phyloP scores from a whole-genome alignment of 2,888 invertebrate species.

The Conus canariensis region DNA sequence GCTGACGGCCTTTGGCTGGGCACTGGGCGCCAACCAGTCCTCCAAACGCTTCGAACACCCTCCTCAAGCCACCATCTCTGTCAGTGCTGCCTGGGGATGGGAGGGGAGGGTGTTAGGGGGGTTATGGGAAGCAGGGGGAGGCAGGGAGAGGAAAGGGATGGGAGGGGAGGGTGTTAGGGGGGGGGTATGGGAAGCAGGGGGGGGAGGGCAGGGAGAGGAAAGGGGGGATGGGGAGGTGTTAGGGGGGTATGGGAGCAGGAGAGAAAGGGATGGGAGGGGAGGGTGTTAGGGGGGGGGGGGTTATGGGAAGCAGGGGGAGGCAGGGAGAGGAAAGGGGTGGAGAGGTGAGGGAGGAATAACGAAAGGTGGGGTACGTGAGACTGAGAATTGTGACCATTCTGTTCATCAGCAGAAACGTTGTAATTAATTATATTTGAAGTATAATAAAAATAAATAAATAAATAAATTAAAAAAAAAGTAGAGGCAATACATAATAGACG shows the following conservation, averaged over 20 bases:
- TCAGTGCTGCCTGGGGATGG: constrained; percentile 16
- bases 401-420: too few species aligned
- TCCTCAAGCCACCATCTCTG: constrained; percentile 25
- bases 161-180: background rate
- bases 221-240: background rate
- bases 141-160: too few species aligned
- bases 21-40: constrained; percentile 51
- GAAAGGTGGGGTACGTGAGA: too few species aligned
- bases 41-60: constrained; percentile 59
- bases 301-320: background rate
- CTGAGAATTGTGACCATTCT: too few species aligned
- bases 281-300: background rate
- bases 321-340: too few species aligned
- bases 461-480: too few species aligned
- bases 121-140: background rate
- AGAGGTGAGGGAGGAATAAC: too few species aligned
- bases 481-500: too few species aligned
- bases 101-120: background rate
- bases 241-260: background rate
- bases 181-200: background rate
- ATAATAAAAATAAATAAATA: too few species aligned
- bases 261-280: background rate
- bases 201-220: too few species aligned
- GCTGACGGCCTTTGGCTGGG: constrained; percentile 72
- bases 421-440: too few species aligned